Percentiles rank a stretch among this genome's conserved stretches.
Conservation (phyloP, 2,797 vertebrate genomes). For the Eulemur albifrons region DNA sequence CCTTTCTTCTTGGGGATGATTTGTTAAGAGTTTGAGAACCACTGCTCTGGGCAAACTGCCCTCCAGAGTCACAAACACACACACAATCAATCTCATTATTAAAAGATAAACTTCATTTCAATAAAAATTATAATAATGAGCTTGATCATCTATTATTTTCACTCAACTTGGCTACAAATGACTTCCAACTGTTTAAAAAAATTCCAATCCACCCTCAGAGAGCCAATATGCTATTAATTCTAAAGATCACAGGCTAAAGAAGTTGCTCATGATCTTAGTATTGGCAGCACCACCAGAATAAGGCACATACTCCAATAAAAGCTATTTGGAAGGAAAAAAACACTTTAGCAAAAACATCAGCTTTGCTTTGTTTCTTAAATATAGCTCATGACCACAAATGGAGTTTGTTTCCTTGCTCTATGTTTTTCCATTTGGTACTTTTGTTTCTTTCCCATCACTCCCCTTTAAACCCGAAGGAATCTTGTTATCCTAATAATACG, state of each 20-base stretch:
- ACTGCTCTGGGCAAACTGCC: slow-evolving; percentile 23
- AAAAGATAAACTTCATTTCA: slow-evolving; percentile 51
- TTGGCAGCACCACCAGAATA: background rate
- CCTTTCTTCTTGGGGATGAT: background rate
- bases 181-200: slow-evolving; percentile 20
- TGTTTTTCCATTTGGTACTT: background rate
- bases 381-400: background rate
- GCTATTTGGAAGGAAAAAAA: background rate
- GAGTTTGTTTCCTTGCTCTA: background rate
- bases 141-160: background rate
- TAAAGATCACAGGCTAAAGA: background rate
- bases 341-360: background rate
- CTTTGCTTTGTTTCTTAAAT: background rate
- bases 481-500: background rate
- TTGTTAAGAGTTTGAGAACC: slow-evolving; percentile 57
- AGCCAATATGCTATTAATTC: background rate
- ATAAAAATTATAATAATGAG: background rate
- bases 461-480: background rate
- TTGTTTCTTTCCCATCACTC: background rate
- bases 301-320: fast-evolving
- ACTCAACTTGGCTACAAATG: slow-evolving; percentile 6
- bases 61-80: slow-evolving; percentile 14
- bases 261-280: background rate
- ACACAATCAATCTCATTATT: slow-evolving; percentile 30
- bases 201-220: background rate